Evolutionary conservation across 2,797 vertebrate genomes (phyloP).

Genomic region (Anas bahamensis): DNA sequence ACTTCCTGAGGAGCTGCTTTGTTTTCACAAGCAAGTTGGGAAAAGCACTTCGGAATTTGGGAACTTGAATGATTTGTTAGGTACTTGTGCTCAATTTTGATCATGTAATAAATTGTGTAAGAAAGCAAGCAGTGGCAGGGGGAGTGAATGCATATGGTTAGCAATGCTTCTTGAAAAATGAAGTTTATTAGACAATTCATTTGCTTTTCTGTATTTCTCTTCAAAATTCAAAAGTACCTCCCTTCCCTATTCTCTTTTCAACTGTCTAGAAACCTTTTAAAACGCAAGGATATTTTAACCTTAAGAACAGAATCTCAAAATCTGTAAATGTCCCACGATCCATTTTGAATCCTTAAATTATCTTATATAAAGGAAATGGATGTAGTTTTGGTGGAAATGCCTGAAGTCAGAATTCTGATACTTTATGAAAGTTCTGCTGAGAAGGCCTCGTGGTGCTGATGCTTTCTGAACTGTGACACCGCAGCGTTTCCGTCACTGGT

Average conservation of each 20-base stretch:
- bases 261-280: neutral
- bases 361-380: neutral
- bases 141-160: neutral
- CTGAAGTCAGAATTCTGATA: neutral
- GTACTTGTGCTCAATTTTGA: neutral
- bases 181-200: neutral
- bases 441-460: neutral
- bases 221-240: neutral
- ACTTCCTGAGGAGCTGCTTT: neutral
- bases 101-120: neutral
- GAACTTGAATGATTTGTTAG: neutral
- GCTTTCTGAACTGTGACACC: neutral
- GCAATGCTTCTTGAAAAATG: neutral
- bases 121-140: neutral
- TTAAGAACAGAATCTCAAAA: neutral
- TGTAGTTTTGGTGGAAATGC: neutral
- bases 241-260: neutral
- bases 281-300: neutral
- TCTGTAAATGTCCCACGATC: neutral
- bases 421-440: neutral
- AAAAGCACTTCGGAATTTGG: neutral
- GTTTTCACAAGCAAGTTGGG: neutral
- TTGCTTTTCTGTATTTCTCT: neutral
- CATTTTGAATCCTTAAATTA: neutral
- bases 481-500: neutral